Percentiles rank a stretch among this genome's conserved stretches.
These are phyloP conservation scores for Saguinus imperator DNA, from an alignment of 2,113 vertebrate genomes.

Conservation along the genomic window DNA sequence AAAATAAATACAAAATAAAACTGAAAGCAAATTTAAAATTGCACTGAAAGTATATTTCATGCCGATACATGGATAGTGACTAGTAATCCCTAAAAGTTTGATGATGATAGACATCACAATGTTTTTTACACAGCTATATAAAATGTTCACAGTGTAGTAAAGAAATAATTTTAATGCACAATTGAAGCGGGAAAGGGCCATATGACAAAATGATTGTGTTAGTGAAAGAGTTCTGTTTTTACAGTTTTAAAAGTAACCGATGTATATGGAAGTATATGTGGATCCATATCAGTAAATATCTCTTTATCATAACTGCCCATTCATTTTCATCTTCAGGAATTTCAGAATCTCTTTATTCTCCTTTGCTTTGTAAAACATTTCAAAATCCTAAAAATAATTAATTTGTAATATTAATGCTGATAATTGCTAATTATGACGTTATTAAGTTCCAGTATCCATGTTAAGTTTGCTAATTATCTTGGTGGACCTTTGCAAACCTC, in stretches of 20 bases:
- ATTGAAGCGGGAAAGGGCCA: background rate
- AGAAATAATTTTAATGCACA: background rate
- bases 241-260: background rate
- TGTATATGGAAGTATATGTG: background rate
- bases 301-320: background rate
- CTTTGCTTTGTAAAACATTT: conserved; percentile 36
- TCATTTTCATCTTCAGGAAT: conserved; percentile 61
- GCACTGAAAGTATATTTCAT: background rate
- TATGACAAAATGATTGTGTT: background rate
- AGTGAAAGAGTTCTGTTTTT: background rate
- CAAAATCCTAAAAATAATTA: conserved; percentile 54
- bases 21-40: conserved; percentile 10
- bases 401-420: background rate
- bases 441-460: conserved; percentile 4
- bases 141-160: background rate
- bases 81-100: background rate
- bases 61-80: background rate
- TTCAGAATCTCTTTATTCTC: conserved; percentile 26
- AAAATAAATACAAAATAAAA: background rate
- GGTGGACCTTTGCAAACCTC: background rate
- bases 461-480: conserved; percentile 21
- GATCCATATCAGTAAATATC: background rate
- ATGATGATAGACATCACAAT: background rate
- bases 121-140: background rate
- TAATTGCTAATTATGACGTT: conserved; percentile 1